These are phyloP conservation scores for Troides oblongomaculatus DNA, from an alignment of 2,888 invertebrate species.

Conservation along the genomic window DNA sequence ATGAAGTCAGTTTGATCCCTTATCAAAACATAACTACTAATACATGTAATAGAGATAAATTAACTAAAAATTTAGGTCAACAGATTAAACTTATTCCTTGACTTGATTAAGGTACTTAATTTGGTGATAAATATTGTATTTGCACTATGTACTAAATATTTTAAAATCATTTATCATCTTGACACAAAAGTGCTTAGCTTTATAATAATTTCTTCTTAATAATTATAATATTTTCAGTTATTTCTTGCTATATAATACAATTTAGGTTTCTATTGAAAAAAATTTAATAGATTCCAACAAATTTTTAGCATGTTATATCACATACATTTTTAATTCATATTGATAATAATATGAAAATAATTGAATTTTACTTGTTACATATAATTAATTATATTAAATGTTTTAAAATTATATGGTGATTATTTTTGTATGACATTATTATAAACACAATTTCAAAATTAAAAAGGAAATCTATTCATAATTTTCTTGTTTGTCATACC, in stretches of 20 bases:
- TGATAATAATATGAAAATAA: neutral
- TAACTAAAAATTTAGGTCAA: slow-evolving; percentile 47
- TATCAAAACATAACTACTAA: slow-evolving; percentile 22
- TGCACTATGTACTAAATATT: no score
- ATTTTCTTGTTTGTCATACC: no score
- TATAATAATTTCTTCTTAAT: neutral
- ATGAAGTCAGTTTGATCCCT: slow-evolving; percentile 22
- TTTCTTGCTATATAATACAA: no score
- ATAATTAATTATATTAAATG: neutral
- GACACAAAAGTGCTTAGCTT: neutral
- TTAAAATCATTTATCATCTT: neutral
- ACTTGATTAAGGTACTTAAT: neutral
- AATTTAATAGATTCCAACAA: neutral
- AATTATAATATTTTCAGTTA: neutral
- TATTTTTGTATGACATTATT: neutral
- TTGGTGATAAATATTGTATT: neutral
- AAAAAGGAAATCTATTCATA: neutral
- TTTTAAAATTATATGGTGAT: neutral
- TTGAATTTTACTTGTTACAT: neutral
- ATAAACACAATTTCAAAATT: neutral
- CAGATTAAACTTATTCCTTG: slow-evolving; percentile 28
- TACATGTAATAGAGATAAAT: slow-evolving; percentile 38
- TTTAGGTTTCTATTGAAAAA: no score
- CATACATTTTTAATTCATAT: neutral
- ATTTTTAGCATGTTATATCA: neutral